phyloP scores from a whole-genome alignment of 2,797 vertebrate species.

The Apogon hyalosoma region DNA sequence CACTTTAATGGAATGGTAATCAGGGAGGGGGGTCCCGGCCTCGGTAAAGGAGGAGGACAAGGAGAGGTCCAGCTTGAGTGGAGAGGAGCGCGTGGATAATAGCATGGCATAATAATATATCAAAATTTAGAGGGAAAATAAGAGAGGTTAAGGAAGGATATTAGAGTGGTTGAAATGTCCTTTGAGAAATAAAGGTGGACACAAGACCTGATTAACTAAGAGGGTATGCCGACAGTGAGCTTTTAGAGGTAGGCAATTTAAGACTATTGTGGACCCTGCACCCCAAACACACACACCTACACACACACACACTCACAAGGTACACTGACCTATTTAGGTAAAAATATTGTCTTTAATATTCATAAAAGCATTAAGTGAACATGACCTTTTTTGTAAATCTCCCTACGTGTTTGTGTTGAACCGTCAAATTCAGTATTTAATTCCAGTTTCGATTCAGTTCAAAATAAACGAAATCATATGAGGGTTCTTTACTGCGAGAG shows the following conservation, averaged over 20 bases:
- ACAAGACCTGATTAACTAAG: constrained; percentile 79
- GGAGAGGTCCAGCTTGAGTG: constrained; percentile 79
- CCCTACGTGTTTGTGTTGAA: no score
- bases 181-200: constrained; percentile 79
- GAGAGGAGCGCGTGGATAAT: constrained; percentile 79
- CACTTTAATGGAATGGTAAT: constrained; percentile 84
- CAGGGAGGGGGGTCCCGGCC: constrained; percentile 79
- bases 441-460: no score
- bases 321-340: constrained; percentile 29
- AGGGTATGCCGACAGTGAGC: constrained; percentile 73
- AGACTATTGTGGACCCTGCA: constrained; percentile 58
- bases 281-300: constrained; percentile 3
- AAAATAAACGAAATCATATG: no score
- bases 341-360: constrained; percentile 29
- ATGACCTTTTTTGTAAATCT: constrained; percentile 4
- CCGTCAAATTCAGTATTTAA: no score
- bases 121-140: constrained; percentile 84
- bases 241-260: constrained; percentile 76
- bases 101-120: constrained; percentile 84
- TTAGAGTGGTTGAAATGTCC: constrained; percentile 82
- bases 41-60: constrained; percentile 78
- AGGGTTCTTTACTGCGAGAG: no score
- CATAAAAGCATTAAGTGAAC: constrained; percentile 7
- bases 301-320: constrained; percentile 19
- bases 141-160: constrained; percentile 82